Evolutionary conservation across 2,797 vertebrate genomes (phyloP).

Genomic region (Acipenser ruthenus): DNA sequence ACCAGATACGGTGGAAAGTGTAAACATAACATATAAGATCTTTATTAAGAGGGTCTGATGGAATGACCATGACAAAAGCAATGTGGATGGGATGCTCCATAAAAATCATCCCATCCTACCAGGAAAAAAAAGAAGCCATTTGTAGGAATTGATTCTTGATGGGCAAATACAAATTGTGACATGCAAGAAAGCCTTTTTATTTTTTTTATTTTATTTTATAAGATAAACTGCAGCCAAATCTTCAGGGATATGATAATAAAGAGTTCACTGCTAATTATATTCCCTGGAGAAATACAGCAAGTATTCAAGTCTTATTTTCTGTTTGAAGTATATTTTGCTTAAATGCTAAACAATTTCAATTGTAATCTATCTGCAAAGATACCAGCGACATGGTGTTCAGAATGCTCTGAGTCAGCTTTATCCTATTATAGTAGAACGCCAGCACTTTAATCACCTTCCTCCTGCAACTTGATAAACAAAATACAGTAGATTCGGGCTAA

Average conservation of each 20-base stretch:
- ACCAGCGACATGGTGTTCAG: constrained; percentile 60
- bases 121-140: no score
- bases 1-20: no score
- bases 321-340: constrained; percentile 50
- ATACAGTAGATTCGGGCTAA: constrained; percentile 42
- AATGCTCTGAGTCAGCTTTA: constrained; percentile 60
- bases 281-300: constrained; percentile 47
- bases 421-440: constrained; percentile 60
- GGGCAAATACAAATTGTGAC: constrained; percentile 31
- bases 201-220: constrained; percentile 28
- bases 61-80: no score
- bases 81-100: no score
- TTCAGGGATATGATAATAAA: constrained; percentile 42
- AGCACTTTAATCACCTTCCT: constrained; percentile 60
- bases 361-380: constrained; percentile 59
- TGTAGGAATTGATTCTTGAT: constrained; percentile 32
- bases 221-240: constrained; percentile 44
- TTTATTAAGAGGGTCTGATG: no score
- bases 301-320: constrained; percentile 57
- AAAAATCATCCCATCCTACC: no score
- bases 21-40: no score
- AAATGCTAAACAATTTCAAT: constrained; percentile 59
- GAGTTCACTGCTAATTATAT: constrained; percentile 50
- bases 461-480: constrained; percentile 22
- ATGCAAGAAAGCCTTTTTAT: constrained; percentile 26